These are phyloP conservation scores for Nomada ferruginata DNA, from an alignment of 2,888 invertebrate species.

Conservation along the genomic window DNA sequence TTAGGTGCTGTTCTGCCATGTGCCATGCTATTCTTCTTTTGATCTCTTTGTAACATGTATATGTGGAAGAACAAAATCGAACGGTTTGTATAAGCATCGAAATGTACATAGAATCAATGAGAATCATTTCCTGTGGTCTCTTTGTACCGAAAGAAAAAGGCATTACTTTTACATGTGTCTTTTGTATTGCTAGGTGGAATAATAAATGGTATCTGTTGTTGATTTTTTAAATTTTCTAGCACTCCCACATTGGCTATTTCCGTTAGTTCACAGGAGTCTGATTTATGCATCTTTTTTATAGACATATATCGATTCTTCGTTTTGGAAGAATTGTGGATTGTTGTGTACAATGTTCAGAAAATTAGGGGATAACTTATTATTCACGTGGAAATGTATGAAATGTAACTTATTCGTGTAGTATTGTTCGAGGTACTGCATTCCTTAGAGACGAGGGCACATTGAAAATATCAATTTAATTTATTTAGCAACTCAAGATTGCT, in stretches of 20 bases:
- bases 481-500: neutral
- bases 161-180: slow-evolving; percentile 1
- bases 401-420: neutral
- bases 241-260: slow-evolving; percentile 16
- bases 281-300: slow-evolving; percentile 18
- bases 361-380: slow-evolving; percentile 10
- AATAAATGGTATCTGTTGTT: slow-evolving; percentile 2
- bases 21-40: slow-evolving; percentile 57
- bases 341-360: slow-evolving; percentile 5
- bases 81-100: slow-evolving; percentile 8
- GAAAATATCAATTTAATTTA: slow-evolving; percentile 5
- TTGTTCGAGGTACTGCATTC: neutral
- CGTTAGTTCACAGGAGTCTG: slow-evolving; percentile 35
- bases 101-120: slow-evolving; percentile 18
- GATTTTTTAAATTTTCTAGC: slow-evolving; percentile 13
- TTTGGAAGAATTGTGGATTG: slow-evolving; percentile 5
- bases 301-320: slow-evolving; percentile 4
- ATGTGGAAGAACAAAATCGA: slow-evolving; percentile 20
- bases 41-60: slow-evolving; percentile 34
- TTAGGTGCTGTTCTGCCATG: slow-evolving; percentile 66
- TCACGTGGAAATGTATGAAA: neutral
- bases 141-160: slow-evolving; percentile 7
- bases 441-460: neutral
- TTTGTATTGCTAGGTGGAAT: slow-evolving; percentile 22
- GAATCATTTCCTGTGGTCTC: neutral